A percentile compares a stretch with the other conserved stretches of the same genome.
These are phyloP conservation scores for Mus caroli DNA, from an alignment of 2,797 vertebrate genomes.

Conservation along the genomic window DNA sequence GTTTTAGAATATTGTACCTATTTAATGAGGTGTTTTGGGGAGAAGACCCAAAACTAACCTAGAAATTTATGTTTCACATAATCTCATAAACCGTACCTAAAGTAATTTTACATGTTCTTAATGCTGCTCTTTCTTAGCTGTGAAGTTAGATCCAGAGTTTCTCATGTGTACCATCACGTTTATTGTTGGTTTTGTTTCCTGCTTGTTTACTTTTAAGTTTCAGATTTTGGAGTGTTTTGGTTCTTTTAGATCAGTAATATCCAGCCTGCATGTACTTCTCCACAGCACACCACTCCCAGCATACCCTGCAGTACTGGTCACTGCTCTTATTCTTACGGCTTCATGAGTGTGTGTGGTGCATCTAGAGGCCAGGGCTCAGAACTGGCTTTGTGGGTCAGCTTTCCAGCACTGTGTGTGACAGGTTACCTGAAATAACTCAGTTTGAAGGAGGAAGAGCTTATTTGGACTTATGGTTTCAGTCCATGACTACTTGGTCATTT, in stretches of 20 bases:
- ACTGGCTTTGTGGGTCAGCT: background rate
- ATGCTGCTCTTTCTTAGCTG: background rate
- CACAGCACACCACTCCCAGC: background rate
- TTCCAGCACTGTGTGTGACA: background rate
- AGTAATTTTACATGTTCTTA: background rate
- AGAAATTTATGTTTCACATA: background rate
- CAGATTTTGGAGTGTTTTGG: background rate
- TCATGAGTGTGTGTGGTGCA: background rate
- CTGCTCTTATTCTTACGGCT: background rate
- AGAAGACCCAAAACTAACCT: background rate
- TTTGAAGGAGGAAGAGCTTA: background rate
- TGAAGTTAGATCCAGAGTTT: background rate
- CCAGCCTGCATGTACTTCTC: background rate
- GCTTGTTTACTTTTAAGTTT: background rate
- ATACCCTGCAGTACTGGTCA: background rate
- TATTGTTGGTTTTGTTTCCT: background rate
- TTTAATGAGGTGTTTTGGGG: background rate
- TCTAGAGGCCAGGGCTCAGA: background rate
- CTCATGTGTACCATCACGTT: background rate
- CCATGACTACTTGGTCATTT: background rate
- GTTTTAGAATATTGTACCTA: background rate
- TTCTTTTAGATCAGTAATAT: background rate
- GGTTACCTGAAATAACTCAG: background rate
- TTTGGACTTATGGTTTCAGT: background rate
- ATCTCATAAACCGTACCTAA: background rate